phyloP scores from a whole-genome alignment of 1,140 invertebrate genomes.

The Papilio glaucus region DNA sequence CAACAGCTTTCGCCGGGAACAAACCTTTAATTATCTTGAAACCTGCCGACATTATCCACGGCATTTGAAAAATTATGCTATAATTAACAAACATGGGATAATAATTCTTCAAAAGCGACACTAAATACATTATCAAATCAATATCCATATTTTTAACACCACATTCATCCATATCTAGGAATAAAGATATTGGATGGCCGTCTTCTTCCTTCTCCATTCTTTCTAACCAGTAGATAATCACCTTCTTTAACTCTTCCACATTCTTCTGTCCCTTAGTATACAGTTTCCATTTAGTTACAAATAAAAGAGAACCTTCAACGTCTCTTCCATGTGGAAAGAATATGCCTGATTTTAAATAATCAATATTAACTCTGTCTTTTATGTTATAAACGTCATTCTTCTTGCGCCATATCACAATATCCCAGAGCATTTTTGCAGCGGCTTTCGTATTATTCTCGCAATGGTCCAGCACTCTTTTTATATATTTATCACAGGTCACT shows the following conservation, averaged over 20 bases:
- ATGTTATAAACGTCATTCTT: conserved; percentile 51
- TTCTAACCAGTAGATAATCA: conserved; percentile 90
- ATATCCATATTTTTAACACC: conserved; percentile 95
- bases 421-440: conserved; percentile 56
- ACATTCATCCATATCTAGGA: conserved; percentile 95
- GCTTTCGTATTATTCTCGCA: conserved; percentile 50
- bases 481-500: conserved; percentile 59
- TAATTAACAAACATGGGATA: conserved; percentile 96
- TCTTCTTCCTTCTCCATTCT: conserved; percentile 90
- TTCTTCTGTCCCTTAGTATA: conserved; percentile 90
- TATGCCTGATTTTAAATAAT: conserved; percentile 53
- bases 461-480: conserved; percentile 56
- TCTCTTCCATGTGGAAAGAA: conserved; percentile 90
- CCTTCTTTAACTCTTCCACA: conserved; percentile 90
- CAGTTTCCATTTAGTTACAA: conserved; percentile 90
- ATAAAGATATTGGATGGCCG: conserved; percentile 90
- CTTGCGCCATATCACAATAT: conserved; percentile 58
- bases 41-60: conserved; percentile 96
- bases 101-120: conserved; percentile 93
- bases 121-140: conserved; percentile 93
- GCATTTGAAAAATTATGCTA: conserved; percentile 96
- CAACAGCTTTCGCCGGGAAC: conserved; percentile 94
- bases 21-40: conserved; percentile 96
- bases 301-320: conserved; percentile 90
- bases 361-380: conserved; percentile 47